Base-by-base conservation (phyloP, 53 echinoderm and acorn worm species). In the Patiria pectinifera region DNA sequence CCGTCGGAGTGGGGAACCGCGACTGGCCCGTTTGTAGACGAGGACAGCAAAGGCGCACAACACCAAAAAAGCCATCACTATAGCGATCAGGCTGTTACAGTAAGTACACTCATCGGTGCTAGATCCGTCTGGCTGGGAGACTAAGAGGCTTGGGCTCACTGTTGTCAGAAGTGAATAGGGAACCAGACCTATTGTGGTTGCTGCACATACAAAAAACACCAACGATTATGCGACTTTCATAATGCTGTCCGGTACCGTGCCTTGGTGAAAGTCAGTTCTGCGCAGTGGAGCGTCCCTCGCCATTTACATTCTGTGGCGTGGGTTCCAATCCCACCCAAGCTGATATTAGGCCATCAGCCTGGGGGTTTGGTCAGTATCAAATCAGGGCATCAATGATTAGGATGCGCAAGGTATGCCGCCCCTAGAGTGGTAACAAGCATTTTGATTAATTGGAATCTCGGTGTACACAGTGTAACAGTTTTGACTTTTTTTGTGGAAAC, bases 81-180 rank as follows among this genome's bases (percentile, higher is more conserved):
- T 11, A 0, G 75, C 11, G 3, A 87, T 21, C 24, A 86, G 48
- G 16, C 8, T 45, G 86, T 69, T 75, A 18, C 53, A 74, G 87
- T 23, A 49, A 21, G 58, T 78, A 58, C 53, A 88, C 58, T 88
- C 35, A 23, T 53, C 62, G 59, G 3, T 2, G 45, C 80, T 25
- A 0, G 12, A 15, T 43, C 80, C 24, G 74, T 24, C 22, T 9
- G 48, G 46, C 18, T 4, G 12, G 48, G 46, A 7, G 46, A 44
- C 45, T 15, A 44, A 43, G 16, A 7, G 78, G 78, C 78, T 11
- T 45, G 80, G 80, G 74, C 24, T 74, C 74, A 74, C 74, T 74
- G 74, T 74, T 74, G 74, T 74, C 74, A 74, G 74, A 74, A 74
- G 48, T 79, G 80, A 46, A 79, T 79, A 47, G 80, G 80, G 47